Evolutionary conservation across 2,113 vertebrate genomes (phyloP).

Genomic region (Paedocypris sp.): DNA sequence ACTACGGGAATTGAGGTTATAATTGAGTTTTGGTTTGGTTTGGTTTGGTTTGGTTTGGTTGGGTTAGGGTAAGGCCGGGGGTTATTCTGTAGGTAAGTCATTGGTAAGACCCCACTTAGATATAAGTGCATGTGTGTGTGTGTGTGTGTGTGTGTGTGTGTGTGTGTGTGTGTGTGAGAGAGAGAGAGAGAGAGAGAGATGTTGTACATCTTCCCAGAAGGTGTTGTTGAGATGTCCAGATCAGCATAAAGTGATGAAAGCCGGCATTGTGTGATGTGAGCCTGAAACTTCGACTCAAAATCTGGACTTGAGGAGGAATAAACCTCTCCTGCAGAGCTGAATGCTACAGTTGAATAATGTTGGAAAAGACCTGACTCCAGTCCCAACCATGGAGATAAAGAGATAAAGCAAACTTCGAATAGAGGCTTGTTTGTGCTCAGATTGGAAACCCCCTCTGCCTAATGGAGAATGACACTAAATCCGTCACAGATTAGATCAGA

Average conservation of each 20-base stretch:
- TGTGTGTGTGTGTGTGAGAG: background rate
- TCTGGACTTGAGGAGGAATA: background rate
- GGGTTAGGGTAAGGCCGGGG: too few species aligned
- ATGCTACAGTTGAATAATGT: background rate
- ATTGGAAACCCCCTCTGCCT: constrained; percentile 1
- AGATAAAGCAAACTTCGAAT: background rate
- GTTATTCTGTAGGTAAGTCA: too few species aligned
- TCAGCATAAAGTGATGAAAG: constrained; percentile 19
- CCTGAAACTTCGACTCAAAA: constrained; percentile 10
- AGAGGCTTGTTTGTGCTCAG: background rate
- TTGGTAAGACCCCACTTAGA: background rate
- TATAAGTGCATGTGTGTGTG: constrained; percentile 6
- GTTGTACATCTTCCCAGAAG: constrained; percentile 9
- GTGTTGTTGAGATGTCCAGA: constrained; percentile 7
- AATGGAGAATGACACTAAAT: background rate
- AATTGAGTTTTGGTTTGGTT: too few species aligned
- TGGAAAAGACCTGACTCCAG: background rate
- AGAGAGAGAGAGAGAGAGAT: too few species aligned
- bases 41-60: too few species aligned
- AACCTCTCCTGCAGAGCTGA: background rate
- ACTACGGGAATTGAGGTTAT: too few species aligned
- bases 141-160: background rate
- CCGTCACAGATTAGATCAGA: background rate
- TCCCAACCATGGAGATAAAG: background rate
- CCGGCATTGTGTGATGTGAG: background rate